phyloP scores from a whole-genome alignment of 2,113 vertebrate species.

The Pteruthius melanotis region DNA sequence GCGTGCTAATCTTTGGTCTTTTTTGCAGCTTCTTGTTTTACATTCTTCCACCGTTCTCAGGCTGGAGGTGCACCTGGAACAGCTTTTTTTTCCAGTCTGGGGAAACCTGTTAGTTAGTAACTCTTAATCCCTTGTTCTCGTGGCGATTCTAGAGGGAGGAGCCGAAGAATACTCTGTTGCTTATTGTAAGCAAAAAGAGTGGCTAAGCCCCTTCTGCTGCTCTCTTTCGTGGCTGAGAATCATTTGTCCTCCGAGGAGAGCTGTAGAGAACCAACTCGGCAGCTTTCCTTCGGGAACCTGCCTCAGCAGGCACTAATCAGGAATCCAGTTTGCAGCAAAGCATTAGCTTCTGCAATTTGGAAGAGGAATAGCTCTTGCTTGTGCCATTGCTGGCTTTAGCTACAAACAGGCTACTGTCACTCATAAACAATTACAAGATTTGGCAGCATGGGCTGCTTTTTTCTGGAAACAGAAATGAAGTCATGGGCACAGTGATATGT shows the following conservation, averaged over 20 bases:
- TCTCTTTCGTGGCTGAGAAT: neutral
- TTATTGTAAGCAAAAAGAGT: neutral
- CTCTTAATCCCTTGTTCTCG: neutral
- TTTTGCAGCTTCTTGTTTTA: neutral
- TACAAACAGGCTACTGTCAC: slow-evolving; percentile 38
- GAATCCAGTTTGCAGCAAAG: neutral
- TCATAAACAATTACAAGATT: slow-evolving; percentile 52
- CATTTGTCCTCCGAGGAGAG: neutral
- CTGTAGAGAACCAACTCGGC: neutral
- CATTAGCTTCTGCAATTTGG: neutral
- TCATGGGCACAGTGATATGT: neutral
- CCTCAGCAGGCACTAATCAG: neutral
- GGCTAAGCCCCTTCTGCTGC: neutral
- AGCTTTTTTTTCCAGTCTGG: neutral
- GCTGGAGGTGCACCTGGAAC: neutral
- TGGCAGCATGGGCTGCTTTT: slow-evolving; percentile 23
- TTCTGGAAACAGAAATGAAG: slow-evolving; percentile 40
- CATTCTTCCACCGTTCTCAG: neutral
- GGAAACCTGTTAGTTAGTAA: neutral
- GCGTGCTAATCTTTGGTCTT: neutral
- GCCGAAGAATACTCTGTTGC: neutral
- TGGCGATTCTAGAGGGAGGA: neutral
- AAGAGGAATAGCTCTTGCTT: neutral
- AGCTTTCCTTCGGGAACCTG: neutral
- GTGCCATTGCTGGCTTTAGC: slow-evolving; percentile 19